A percentile compares a stretch with the other conserved stretches of the same genome.
Evolutionary conservation across 2,797 vertebrate genomes (phyloP).

Genomic region (Gadopsis bispinosus): DNA sequence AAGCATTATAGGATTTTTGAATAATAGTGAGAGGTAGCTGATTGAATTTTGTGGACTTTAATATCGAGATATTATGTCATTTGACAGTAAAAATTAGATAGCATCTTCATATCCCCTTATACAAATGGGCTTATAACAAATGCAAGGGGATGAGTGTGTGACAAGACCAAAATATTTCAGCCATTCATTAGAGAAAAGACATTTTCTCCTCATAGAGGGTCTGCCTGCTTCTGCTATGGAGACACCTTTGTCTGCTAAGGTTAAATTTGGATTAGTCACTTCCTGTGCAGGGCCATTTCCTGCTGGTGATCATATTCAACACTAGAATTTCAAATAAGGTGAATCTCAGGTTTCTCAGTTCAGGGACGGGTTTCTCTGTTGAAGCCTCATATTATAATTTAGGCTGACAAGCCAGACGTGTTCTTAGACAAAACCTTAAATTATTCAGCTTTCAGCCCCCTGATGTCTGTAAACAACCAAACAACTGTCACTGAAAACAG

Average conservation of each 20-base stretch:
- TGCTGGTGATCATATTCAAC: slow-evolving; percentile 35
- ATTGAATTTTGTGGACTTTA: slow-evolving; percentile 10
- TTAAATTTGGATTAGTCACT: slow-evolving; percentile 68
- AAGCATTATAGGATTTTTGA: slow-evolving; percentile 8
- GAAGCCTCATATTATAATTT: slow-evolving; percentile 34
- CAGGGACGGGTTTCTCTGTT: slow-evolving; percentile 19
- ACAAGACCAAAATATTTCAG: slow-evolving; percentile 10
- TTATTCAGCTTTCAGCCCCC: slow-evolving; percentile 39
- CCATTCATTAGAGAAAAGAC: not conserved
- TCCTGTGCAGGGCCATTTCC: slow-evolving; percentile 50
- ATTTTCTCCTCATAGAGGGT: slow-evolving; percentile 3
- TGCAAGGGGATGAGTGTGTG: slow-evolving; percentile 7
- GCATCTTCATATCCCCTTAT: not conserved
- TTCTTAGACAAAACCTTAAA: slow-evolving; percentile 31
- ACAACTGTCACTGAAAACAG: slow-evolving; percentile 18
- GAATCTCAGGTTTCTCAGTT: slow-evolving; percentile 26
- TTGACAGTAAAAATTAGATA: slow-evolving; percentile 6
- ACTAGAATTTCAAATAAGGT: slow-evolving; percentile 49
- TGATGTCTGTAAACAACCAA: slow-evolving; percentile 24
- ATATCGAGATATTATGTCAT: slow-evolving; percentile 11
- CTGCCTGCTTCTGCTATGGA: slow-evolving; percentile 17
- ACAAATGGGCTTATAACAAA: not conserved
- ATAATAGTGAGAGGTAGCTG: not conserved
- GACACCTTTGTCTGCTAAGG: slow-evolving; percentile 39
- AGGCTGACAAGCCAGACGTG: slow-evolving; percentile 27